These are phyloP conservation scores for Camponotus floridanus DNA, from an alignment of 1,140 invertebrate genomes.

Conservation along the genomic window DNA sequence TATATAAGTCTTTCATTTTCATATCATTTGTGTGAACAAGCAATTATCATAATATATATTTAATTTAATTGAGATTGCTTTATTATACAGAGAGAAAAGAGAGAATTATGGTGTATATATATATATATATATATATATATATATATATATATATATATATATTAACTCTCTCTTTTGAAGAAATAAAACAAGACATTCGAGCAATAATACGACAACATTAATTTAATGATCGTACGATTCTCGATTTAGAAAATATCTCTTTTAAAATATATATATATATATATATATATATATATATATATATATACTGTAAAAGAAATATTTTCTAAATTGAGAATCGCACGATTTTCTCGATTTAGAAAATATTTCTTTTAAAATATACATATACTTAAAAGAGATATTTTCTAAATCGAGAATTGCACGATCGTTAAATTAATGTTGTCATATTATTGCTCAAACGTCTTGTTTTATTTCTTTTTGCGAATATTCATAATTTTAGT, in stretches of 20 bases:
- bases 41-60: not conserved
- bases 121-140: not conserved
- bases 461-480: not conserved
- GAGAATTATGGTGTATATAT: not conserved
- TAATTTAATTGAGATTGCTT: slow-evolving; percentile 6
- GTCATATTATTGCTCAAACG: not conserved
- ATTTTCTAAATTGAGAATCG: not conserved
- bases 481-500: not conserved
- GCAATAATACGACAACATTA: not conserved
- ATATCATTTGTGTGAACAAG: not conserved
- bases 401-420: not conserved
- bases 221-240: not conserved
- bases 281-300: too few relatives aligned
- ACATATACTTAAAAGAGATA: not conserved
- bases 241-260: too few relatives aligned
- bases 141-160: not conserved
- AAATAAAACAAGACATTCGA: not conserved
- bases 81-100: not conserved
- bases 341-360: too few relatives aligned
- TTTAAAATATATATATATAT: too few relatives aligned
- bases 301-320: not conserved
- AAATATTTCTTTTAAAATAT: too few relatives aligned
- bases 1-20: not conserved
- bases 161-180: not conserved
- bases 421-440: not conserved